Evolutionary conservation across 2,888 invertebrate genomes (phyloP).

Genomic region (Melinaea menophilus): DNA sequence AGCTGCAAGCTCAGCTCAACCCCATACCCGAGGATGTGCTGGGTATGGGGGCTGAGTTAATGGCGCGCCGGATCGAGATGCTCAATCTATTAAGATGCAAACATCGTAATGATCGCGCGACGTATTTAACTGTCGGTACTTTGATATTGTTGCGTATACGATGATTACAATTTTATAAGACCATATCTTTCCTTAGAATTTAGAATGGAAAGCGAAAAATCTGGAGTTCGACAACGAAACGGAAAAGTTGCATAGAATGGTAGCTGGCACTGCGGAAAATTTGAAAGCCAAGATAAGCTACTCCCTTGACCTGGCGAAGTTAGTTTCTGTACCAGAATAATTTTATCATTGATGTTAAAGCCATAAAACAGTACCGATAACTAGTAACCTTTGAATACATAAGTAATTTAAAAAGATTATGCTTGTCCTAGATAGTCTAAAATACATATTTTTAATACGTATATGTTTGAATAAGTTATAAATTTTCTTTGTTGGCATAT

Average conservation of each 20-base stretch:
- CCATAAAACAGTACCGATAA: no score
- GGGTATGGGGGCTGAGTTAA: slow-evolving; percentile 52
- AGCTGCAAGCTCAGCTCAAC: slow-evolving; percentile 51
- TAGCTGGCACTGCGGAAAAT: slow-evolving; percentile 54
- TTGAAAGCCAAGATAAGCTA: slow-evolving; percentile 57
- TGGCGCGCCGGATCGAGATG: slow-evolving; percentile 59
- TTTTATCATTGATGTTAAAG: background rate
- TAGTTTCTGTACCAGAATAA: slow-evolving; percentile 25
- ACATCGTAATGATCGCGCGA: slow-evolving; percentile 46
- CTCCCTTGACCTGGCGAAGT: slow-evolving; percentile 59
- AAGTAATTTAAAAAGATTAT: no score
- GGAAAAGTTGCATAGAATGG: slow-evolving; percentile 54
- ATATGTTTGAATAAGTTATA: no score
- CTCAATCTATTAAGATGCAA: slow-evolving; percentile 52
- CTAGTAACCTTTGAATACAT: no score
- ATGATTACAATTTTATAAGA: background rate
- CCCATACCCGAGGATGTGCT: slow-evolving; percentile 59
- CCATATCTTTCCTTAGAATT: slow-evolving; percentile 45
- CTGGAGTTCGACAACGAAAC: slow-evolving; percentile 59
- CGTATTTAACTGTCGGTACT: slow-evolving; percentile 33
- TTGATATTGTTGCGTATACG: background rate
- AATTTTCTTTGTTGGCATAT: background rate
- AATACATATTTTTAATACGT: no score
- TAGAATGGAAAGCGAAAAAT: slow-evolving; percentile 62
- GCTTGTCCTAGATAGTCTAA: no score